These are phyloP conservation scores for Asobara japonica DNA, from an alignment of 1,140 invertebrate species.

Conservation along the genomic window DNA sequence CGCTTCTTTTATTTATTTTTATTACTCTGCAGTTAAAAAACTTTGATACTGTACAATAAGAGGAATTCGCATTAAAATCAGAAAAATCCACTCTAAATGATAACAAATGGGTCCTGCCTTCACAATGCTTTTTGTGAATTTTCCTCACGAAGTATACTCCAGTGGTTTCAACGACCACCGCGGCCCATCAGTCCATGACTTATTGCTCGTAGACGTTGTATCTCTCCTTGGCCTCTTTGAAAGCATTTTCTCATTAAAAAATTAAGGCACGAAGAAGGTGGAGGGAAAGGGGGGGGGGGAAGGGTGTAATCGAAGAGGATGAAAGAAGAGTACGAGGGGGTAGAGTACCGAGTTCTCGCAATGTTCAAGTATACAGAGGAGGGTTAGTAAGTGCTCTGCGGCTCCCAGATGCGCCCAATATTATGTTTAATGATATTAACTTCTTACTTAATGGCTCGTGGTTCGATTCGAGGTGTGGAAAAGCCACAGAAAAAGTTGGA, in stretches of 20 bases:
- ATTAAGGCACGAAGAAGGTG: slow-evolving; percentile 58
- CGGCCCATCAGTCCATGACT: slow-evolving; percentile 52
- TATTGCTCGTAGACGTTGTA: slow-evolving; percentile 64
- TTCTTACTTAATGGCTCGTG: slow-evolving; percentile 68
- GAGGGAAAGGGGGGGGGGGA: slow-evolving; percentile 29
- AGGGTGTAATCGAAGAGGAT: slow-evolving; percentile 35
- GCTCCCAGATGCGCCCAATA: slow-evolving; percentile 68
- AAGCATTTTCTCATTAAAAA: slow-evolving; percentile 70
- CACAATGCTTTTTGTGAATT: slow-evolving; percentile 49
- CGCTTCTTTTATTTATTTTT: too few species aligned
- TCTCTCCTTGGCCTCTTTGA: slow-evolving; percentile 65
- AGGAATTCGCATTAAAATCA: background rate
- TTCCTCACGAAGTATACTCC: slow-evolving; percentile 45
- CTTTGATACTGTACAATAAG: too few species aligned
- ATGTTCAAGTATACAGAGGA: slow-evolving; percentile 33
- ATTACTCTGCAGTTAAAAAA: too few species aligned
- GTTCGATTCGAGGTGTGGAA: slow-evolving; percentile 66
- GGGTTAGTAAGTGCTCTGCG: slow-evolving; percentile 64
- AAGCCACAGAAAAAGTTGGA: slow-evolving; percentile 24
- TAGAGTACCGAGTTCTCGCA: slow-evolving; percentile 38
- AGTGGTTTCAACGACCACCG: slow-evolving; percentile 27
- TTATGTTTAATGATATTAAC: slow-evolving; percentile 70
- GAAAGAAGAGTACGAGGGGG: slow-evolving; percentile 27
- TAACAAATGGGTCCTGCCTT: slow-evolving; percentile 15
- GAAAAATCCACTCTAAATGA: background rate